Conservation (phyloP, 2,797 vertebrate species). For the Bufotes viridis region DNA sequence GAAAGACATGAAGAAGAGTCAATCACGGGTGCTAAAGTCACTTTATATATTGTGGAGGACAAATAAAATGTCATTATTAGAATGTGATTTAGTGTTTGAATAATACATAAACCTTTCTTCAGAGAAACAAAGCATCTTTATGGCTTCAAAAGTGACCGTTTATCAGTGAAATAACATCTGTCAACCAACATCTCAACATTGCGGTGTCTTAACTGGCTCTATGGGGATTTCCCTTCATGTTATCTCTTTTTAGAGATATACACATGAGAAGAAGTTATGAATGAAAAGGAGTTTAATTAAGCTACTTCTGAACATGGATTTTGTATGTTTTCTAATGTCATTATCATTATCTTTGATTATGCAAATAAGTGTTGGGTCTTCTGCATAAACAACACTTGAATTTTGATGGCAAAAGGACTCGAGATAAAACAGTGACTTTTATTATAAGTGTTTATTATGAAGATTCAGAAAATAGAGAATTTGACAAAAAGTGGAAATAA, state of each 20-base stretch:
- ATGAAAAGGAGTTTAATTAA: slow-evolving; percentile 59
- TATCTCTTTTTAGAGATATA: slow-evolving; percentile 44
- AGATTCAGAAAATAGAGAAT: background rate
- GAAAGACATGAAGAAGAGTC: background rate
- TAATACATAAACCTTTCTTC: slow-evolving; percentile 55
- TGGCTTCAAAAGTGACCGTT: slow-evolving; percentile 57
- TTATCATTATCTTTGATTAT: slow-evolving; percentile 61
- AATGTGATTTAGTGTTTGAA: slow-evolving; percentile 55
- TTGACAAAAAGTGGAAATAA: background rate
- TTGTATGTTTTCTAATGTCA: slow-evolving; percentile 58
- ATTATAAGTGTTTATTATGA: background rate
- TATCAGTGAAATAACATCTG: slow-evolving; percentile 58
- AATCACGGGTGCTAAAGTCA: slow-evolving; percentile 29
- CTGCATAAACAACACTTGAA: slow-evolving; percentile 11
- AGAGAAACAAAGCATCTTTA: slow-evolving; percentile 53
- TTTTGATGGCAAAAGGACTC: slow-evolving; percentile 1
- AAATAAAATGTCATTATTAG: slow-evolving; percentile 55
- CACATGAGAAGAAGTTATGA: slow-evolving; percentile 50
- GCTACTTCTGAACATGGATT: slow-evolving; percentile 58
- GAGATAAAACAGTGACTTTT: background rate
- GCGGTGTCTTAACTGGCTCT: slow-evolving; percentile 47
- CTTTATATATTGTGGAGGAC: slow-evolving; percentile 37
- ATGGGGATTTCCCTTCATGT: slow-evolving; percentile 47
- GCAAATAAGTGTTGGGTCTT: slow-evolving; percentile 44
- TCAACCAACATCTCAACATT: slow-evolving; percentile 51